phyloP scores from a whole-genome alignment of 1,140 invertebrate species.

The Ostrea edulis region DNA sequence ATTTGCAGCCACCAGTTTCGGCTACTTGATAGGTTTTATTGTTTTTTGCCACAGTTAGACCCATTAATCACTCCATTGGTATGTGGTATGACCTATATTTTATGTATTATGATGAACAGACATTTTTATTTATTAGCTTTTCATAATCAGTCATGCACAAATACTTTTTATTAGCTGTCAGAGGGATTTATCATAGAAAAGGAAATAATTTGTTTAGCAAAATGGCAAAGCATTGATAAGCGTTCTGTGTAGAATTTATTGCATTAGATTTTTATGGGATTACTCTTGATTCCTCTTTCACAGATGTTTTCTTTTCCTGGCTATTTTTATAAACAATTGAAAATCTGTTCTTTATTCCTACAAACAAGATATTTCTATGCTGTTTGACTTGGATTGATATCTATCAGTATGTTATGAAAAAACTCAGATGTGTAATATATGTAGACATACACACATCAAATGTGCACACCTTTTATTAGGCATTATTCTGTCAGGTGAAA shows the following conservation, averaged over 20 bases:
- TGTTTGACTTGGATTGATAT: background rate
- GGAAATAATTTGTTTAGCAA: slow-evolving; percentile 9
- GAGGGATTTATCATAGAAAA: background rate
- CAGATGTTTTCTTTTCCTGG: background rate
- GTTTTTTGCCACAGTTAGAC: slow-evolving; percentile 21
- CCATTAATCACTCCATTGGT: slow-evolving; percentile 4
- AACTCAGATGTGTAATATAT: too few relatives aligned
- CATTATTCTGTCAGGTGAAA: too few relatives aligned
- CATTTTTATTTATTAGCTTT: slow-evolving; percentile 36
- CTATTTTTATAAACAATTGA: background rate
- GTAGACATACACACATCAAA: too few relatives aligned
- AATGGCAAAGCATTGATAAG: background rate
- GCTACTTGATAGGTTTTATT: slow-evolving; percentile 26
- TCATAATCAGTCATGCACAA: slow-evolving; percentile 29
- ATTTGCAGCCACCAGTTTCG: background rate
- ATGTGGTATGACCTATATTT: slow-evolving; percentile 27
- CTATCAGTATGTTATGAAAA: too few relatives aligned
- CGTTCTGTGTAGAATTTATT: background rate
- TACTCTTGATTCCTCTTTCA: background rate
- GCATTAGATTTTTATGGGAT: background rate
- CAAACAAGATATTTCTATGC: background rate
- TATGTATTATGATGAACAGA: slow-evolving; percentile 12
- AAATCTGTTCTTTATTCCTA: background rate
- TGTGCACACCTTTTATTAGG: too few relatives aligned
- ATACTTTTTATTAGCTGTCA: background rate